phyloP scores from a whole-genome alignment of 35 echinoderm and acorn worm species.

The Diadema setosum region DNA sequence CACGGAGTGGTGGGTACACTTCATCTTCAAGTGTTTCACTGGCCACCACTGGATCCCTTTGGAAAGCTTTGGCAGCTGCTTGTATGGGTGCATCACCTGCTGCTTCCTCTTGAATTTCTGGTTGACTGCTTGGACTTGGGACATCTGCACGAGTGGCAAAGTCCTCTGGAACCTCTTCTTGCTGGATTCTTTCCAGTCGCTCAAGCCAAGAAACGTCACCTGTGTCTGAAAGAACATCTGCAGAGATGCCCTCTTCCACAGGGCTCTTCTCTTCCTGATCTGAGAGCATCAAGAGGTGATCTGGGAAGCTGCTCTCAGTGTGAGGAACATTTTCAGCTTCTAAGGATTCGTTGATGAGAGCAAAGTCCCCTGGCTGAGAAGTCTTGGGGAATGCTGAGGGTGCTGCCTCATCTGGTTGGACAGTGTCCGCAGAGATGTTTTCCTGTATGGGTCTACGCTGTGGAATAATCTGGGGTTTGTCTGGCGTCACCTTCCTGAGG shows the following conservation, averaged over 20 bases:
- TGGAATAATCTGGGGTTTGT: not conserved
- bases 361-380: not conserved
- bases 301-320: not conserved
- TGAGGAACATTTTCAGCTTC: not conserved
- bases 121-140: too few relatives aligned
- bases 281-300: not conserved
- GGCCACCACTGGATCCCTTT: not conserved
- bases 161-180: not conserved
- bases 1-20: not conserved
- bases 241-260: not conserved
- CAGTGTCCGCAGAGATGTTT: not conserved
- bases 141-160: too few relatives aligned
- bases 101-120: too few relatives aligned
- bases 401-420: not conserved
- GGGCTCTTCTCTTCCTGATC: not conserved
- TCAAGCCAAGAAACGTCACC: not conserved
- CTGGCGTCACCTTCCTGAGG: not conserved
- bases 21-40: conserved; percentile 1
- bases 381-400: not conserved
- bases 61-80: not conserved
- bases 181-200: not conserved
- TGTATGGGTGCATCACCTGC: too few relatives aligned
- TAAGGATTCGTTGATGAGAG: not conserved
- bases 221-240: not conserved
- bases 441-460: not conserved